A percentile compares a stretch with the other conserved stretches of the same genome.
Evolutionary conservation across 2,797 vertebrate genomes (phyloP).

Genomic region (Eptatretus atami): DNA sequence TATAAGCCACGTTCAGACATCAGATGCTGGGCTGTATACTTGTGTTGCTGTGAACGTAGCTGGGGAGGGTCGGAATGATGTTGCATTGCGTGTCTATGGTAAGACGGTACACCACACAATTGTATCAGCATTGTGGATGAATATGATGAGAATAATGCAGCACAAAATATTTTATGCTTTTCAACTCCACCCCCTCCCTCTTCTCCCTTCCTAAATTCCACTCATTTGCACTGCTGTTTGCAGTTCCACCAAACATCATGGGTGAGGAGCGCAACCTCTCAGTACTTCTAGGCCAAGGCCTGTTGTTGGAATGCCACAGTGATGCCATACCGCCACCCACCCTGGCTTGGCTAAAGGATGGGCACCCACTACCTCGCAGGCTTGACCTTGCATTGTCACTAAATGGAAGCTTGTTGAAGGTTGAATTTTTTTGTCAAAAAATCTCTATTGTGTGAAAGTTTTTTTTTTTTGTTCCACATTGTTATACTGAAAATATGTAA

Average conservation of each 20-base stretch:
- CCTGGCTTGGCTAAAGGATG: conserved; percentile 49
- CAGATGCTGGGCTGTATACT: conserved; percentile 45
- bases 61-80: conserved; percentile 48
- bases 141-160: neutral
- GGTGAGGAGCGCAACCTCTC: conserved; percentile 72
- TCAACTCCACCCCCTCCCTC: neutral
- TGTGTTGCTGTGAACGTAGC: conserved; percentile 79
- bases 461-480: no score
- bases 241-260: conserved; percentile 69
- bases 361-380: conserved; percentile 33
- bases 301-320: conserved; percentile 43
- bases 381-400: conserved; percentile 29
- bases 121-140: neutral
- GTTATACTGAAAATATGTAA: no score
- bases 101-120: conserved; percentile 13
- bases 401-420: conserved; percentile 36
- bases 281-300: conserved; percentile 21
- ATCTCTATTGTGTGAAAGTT: no score
- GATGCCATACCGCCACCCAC: conserved; percentile 40
- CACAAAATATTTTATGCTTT: neutral
- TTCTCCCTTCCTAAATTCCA: conserved; percentile 5
- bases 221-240: conserved; percentile 8
- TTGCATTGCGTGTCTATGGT: conserved; percentile 50
- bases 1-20: conserved; percentile 37
- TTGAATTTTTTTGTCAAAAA: conserved; percentile 9